Conservation (phyloP, 2,113 vertebrate genomes). For the Rhinopomastus cyanomelas region DNA sequence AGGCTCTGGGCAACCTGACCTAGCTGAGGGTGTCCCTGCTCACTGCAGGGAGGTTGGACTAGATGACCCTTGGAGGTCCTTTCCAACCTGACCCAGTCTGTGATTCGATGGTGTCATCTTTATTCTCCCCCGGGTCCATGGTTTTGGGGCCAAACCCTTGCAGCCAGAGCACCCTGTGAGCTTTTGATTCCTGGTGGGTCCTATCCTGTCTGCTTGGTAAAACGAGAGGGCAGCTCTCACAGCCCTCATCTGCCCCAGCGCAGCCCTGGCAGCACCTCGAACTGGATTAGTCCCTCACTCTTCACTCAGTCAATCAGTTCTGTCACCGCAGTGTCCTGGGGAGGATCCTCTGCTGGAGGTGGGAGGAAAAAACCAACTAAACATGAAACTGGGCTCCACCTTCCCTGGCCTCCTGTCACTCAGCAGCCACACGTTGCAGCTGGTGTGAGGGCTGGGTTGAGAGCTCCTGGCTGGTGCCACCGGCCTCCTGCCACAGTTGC, state of each 20-base stretch:
- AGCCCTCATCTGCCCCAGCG: constrained; percentile 57
- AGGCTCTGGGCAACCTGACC: too few species aligned
- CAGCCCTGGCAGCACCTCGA: background rate
- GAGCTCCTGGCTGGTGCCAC: background rate
- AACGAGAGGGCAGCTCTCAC: background rate
- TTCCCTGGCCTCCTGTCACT: background rate
- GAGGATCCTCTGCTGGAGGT: constrained; percentile 17
- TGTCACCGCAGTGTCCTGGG: constrained; percentile 29
- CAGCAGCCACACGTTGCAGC: background rate
- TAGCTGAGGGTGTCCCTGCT: too few species aligned
- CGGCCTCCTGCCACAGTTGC: background rate
- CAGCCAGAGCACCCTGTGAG: constrained; percentile 9
- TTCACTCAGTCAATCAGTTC: constrained; percentile 4
- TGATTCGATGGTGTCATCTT: background rate
- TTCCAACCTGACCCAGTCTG: too few species aligned
- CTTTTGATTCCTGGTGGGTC: constrained; percentile 43
- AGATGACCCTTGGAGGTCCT: too few species aligned
- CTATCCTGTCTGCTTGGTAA: background rate
- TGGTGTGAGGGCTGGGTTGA: background rate
- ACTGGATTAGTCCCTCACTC: background rate
- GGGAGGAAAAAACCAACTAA: background rate
- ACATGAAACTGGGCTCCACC: background rate
- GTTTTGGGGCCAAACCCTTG: constrained; percentile 13
- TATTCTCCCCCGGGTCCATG: constrained; percentile 10
- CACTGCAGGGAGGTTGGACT: too few species aligned